These are phyloP conservation scores for Leptinotarsa rubiginosa DNA, from an alignment of 2,888 invertebrate genomes.

Conservation along the genomic window DNA sequence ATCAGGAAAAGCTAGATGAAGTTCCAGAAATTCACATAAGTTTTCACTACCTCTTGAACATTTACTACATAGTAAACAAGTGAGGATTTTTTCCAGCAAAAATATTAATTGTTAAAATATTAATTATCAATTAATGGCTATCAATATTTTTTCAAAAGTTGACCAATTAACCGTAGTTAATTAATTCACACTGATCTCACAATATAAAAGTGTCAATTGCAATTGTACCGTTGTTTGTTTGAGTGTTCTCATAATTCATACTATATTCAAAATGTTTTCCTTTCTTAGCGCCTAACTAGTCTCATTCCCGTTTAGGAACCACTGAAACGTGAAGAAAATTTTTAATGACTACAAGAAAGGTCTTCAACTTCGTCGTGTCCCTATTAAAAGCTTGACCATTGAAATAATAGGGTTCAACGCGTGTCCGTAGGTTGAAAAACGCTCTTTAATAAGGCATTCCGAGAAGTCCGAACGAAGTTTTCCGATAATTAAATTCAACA, in stretches of 20 bases:
- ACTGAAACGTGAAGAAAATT: background rate
- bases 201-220: background rate
- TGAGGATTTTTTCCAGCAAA: too few relatives aligned
- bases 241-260: too few relatives aligned
- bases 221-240: background rate
- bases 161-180: too few relatives aligned
- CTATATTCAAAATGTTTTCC: too few relatives aligned
- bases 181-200: too few relatives aligned
- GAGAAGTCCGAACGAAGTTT: slow-evolving; percentile 1
- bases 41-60: too few relatives aligned
- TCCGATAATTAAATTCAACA: slow-evolving; percentile 6
- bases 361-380: slow-evolving; percentile 10
- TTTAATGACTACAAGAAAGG: slow-evolving; percentile 16
- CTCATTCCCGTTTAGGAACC: background rate
- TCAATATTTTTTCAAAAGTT: too few relatives aligned
- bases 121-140: too few relatives aligned
- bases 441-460: background rate
- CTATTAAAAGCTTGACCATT: slow-evolving; percentile 8
- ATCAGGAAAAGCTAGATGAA: too few relatives aligned
- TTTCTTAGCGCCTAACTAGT: background rate
- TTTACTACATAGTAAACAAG: too few relatives aligned
- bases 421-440: slow-evolving; percentile 6
- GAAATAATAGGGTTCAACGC: slow-evolving; percentile 16
- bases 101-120: too few relatives aligned
- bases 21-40: too few relatives aligned